Base-by-base conservation (phyloP, 2,113 vertebrate genomes). In the Dipodomys ordii region DNA sequence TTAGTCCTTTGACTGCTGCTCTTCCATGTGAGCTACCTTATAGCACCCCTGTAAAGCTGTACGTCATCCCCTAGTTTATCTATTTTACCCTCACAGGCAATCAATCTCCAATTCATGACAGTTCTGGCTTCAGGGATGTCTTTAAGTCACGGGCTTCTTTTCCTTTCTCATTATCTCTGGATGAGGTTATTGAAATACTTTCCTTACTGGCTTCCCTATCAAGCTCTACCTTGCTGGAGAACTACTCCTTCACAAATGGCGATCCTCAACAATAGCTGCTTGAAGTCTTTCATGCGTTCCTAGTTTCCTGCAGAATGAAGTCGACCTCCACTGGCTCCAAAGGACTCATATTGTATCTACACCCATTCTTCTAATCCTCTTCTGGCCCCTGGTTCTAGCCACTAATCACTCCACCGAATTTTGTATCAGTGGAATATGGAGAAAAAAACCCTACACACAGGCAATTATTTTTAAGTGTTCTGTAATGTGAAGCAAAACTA, bases 141-240 rank as follows among this genome's bases (percentile, higher is more conserved):
- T 87, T 90, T 60, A 69, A 68, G 87, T 84, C 53, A 57, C 18
- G 19, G 39, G 25, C n/a, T 93, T 22, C 39, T 94, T 76, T 32
- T 89, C 76, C 28, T 82, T 90, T 81, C 57, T 91, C 19, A 1
- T 71, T 4, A 2, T 76, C 35, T 95, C 15, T 88, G 16, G 71
- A 6, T 4, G 30, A 76, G 7, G 57, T 4, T 44, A 19, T 12
- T 76, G 53, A 73, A 64, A 68, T 72, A 39, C 46, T 10, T 27
- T 28, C 87, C 49, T 65, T 57, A 5, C 16, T 67, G 32, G 10
- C 25, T 88, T 68, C 74, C 39, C 69, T 67, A 18, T 44, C 19
- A 6, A 16, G 69, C 28, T 57, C 39, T 73, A 1, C 13, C 30
- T 65, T 2, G 62, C 32, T 9, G 60, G 6, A 3, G 10, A 2